A percentile compares a stretch with the other conserved stretches of the same genome.
Evolutionary conservation across 2,797 vertebrate species (phyloP).

Genomic region (Glyptemys insculpta): DNA sequence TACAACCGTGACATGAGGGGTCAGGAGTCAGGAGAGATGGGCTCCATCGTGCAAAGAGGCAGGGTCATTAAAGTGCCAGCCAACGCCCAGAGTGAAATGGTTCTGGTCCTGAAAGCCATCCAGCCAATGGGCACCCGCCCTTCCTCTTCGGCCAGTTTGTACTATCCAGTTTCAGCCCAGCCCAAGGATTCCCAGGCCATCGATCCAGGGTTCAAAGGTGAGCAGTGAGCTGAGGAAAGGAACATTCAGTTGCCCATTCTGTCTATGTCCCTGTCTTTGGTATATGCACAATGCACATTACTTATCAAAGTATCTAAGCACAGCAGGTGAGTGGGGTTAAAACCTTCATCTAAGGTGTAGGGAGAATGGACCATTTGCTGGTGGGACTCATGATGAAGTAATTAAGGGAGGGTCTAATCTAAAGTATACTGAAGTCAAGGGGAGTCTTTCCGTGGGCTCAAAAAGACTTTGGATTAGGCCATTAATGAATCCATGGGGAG

Average conservation of each 20-base stretch:
- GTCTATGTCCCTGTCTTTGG: not conserved
- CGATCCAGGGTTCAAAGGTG: not conserved
- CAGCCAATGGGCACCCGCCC: not conserved
- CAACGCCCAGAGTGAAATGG: slow-evolving; percentile 13
- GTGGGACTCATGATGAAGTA: not conserved
- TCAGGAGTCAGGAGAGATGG: not conserved
- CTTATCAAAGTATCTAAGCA: not conserved
- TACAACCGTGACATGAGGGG: not conserved
- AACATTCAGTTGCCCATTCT: not conserved
- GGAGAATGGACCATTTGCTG: not conserved
- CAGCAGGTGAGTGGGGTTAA: not conserved
- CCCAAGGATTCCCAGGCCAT: not conserved
- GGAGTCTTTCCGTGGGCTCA: not conserved
- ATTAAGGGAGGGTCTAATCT: not conserved
- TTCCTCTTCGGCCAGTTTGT: not conserved
- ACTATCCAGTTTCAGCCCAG: not conserved
- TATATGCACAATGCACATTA: not conserved
- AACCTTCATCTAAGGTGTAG: not conserved
- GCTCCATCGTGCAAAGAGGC: not conserved
- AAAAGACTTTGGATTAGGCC: not conserved
- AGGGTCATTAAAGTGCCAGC: not conserved
- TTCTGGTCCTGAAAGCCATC: slow-evolving; percentile 24
- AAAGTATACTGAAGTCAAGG: not conserved
- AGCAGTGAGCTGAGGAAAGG: not conserved
- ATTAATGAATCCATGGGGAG: not conserved